Conservation (phyloP, 2,797 vertebrate species). For the Brotula barbata region DNA sequence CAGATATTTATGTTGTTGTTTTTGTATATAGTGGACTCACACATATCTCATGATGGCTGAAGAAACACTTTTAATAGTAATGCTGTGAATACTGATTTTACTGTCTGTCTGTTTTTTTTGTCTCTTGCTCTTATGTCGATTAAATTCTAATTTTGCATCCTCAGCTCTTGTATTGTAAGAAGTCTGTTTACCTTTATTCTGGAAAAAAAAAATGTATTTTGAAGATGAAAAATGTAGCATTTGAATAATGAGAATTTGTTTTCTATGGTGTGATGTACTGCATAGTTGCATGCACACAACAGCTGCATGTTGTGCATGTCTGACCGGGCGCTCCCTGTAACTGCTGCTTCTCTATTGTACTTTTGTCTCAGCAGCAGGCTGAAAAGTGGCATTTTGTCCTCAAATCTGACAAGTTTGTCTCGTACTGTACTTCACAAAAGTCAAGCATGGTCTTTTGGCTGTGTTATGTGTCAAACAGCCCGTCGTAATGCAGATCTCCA, state of each 20-base stretch:
- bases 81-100: slow-evolving; percentile 61
- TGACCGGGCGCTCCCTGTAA: slow-evolving; percentile 46
- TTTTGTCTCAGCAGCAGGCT: slow-evolving; percentile 43
- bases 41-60: slow-evolving; percentile 55
- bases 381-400: slow-evolving; percentile 52
- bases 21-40: slow-evolving; percentile 72
- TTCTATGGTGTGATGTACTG: slow-evolving; percentile 61
- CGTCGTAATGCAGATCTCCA: slow-evolving; percentile 40
- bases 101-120: slow-evolving; percentile 31
- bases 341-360: slow-evolving; percentile 62
- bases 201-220: slow-evolving; percentile 39
- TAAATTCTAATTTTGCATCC: slow-evolving; percentile 63
- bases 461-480: slow-evolving; percentile 34
- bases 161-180: slow-evolving; percentile 53
- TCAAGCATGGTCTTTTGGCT: slow-evolving; percentile 34
- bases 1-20: slow-evolving; percentile 58
- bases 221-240: slow-evolving; percentile 72
- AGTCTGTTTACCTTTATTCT: slow-evolving; percentile 54
- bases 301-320: slow-evolving; percentile 75
- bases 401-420: slow-evolving; percentile 49
- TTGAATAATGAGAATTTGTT: slow-evolving; percentile 62
- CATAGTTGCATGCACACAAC: slow-evolving; percentile 72
- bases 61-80: slow-evolving; percentile 56
- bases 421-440: slow-evolving; percentile 37
- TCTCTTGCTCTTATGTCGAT: slow-evolving; percentile 35